phyloP scores from a whole-genome alignment of 2,888 invertebrate genomes.

The Achlya flavicornis region DNA sequence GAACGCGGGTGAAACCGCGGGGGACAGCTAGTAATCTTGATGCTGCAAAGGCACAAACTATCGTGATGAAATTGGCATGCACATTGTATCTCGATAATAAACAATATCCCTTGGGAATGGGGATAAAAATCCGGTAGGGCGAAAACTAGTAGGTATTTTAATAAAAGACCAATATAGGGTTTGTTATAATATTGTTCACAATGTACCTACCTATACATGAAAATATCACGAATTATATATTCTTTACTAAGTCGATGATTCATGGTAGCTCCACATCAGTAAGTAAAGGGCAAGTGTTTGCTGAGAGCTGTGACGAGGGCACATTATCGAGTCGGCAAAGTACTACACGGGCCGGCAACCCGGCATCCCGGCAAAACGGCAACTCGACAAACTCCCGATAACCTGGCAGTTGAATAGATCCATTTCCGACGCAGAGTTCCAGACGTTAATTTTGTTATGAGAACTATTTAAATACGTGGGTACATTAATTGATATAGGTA shows the following conservation, averaged over 20 bases:
- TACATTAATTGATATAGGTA: neutral
- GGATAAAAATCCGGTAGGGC: too few species aligned
- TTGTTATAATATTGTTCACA: too few species aligned
- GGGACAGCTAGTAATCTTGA: too few species aligned
- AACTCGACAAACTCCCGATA: neutral
- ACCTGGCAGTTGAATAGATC: neutral
- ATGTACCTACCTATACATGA: too few species aligned
- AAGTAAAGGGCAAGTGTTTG: neutral
- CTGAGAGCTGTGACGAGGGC: neutral
- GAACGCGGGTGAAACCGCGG: too few species aligned
- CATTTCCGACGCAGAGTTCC: neutral
- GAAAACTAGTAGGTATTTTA: too few species aligned
- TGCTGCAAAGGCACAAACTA: too few species aligned
- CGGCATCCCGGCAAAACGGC: neutral
- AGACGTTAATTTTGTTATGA: neutral
- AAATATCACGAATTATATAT: neutral
- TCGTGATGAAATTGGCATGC: too few species aligned
- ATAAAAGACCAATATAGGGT: too few species aligned
- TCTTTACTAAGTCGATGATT: neutral
- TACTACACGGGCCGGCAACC: neutral
- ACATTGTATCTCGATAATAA: too few species aligned
- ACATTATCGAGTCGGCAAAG: constrained; percentile 6
- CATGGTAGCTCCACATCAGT: neutral
- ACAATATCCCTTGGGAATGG: too few species aligned
- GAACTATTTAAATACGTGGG: neutral